phyloP scores from a whole-genome alignment of 2,888 invertebrate genomes.

The Polyommatus iphigenia region DNA sequence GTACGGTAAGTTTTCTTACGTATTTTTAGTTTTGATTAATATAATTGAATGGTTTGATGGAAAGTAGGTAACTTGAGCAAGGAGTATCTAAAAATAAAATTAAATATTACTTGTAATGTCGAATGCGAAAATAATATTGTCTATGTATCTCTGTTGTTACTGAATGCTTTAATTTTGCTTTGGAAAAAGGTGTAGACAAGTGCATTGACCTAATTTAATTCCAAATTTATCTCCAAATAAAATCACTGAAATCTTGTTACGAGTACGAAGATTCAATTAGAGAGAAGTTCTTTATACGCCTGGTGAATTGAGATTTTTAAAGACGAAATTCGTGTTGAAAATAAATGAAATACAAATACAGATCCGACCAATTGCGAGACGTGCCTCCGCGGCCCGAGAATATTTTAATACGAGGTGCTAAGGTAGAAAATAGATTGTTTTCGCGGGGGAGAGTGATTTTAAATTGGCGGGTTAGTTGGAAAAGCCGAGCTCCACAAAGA shows the following conservation, averaged over 20 bases:
- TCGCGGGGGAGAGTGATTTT: constrained; percentile 29
- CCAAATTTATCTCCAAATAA: constrained; percentile 38
- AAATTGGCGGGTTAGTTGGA: constrained; percentile 43
- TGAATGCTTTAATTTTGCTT: not conserved
- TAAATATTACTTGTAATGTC: no score
- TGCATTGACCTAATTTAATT: constrained; percentile 37
- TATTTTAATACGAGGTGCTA: constrained; percentile 20
- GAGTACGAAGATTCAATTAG: constrained; percentile 55
- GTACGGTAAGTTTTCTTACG: not conserved
- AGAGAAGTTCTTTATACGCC: constrained; percentile 49
- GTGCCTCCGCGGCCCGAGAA: not conserved
- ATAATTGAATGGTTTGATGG: not conserved
- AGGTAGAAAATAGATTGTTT: constrained; percentile 28
- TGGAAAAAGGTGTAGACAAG: not conserved
- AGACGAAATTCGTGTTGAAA: constrained; percentile 51
- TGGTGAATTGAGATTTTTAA: constrained; percentile 37
- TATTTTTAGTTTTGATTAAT: not conserved
- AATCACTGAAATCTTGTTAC: constrained; percentile 40
- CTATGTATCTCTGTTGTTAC: not conserved
- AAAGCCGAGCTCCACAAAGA: constrained; percentile 50
- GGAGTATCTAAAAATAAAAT: no score
- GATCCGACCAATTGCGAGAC: constrained; percentile 29
- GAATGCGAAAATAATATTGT: no score
- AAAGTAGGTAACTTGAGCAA: not conserved
- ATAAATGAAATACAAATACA: constrained; percentile 57